These are phyloP conservation scores for Tarsius wallacei DNA, from an alignment of 2,797 vertebrate genomes.

Conservation along the genomic window DNA sequence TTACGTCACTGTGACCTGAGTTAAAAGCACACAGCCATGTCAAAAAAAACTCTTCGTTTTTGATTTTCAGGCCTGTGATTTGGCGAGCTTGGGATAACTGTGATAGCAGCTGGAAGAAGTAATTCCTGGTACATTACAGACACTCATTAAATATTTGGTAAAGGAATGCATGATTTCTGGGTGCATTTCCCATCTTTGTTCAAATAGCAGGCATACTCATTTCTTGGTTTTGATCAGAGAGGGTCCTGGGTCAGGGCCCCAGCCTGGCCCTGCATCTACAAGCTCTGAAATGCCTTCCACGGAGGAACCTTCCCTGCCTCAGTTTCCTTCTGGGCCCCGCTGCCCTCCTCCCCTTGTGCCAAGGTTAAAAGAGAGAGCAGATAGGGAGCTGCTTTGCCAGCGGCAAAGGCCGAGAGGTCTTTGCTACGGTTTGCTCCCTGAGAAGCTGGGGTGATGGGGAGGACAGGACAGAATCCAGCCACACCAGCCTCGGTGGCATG, in stretches of 20 bases:
- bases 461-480: not conserved
- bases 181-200: not conserved
- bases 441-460: fast-evolving
- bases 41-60: not conserved
- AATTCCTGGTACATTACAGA: not conserved
- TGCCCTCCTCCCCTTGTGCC: fast-evolving
- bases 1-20: not conserved
- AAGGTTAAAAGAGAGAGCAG: not conserved
- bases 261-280: fast-evolving
- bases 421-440: not conserved
- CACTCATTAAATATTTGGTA: not conserved
- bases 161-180: not conserved
- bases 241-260: not conserved
- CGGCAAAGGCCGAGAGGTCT: fast-evolving
- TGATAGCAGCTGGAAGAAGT: too few species aligned
- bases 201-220: fast-evolving
- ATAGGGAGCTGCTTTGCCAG: fast-evolving
- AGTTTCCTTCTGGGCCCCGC: not conserved
- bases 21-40: too few species aligned
- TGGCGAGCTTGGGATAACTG: not conserved
- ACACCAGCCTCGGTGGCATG: fast-evolving
- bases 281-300: not conserved
- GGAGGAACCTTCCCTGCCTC: not conserved
- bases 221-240: not conserved
- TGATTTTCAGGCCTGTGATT: not conserved